Evolutionary conservation across 1,140 invertebrate genomes (phyloP), one percentile per base, ranked within the genome.

Genomic region (Notospermus geniculatus): DNA sequence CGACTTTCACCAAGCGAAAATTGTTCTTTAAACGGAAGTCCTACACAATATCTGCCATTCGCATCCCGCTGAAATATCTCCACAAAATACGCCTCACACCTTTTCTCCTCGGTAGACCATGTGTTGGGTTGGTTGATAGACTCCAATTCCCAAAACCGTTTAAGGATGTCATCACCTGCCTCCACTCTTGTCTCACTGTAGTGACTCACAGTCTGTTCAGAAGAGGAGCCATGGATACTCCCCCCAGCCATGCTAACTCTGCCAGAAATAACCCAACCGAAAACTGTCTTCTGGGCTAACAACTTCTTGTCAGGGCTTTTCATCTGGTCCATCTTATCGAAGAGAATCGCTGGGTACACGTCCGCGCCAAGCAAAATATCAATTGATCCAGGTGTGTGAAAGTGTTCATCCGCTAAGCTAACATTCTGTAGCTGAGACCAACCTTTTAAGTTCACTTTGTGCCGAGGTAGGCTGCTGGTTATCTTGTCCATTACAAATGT

Each of bases 101-200:
- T n/a, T 27, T 50, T 50, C n/a, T 50, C 46, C n/a, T 50, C 46
- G 4, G 9, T 5, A 23, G 46, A 50, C 25, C 9, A 50, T 23
- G 46, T n/a, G 25, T 19, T 27, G 4, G 5, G 4, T 7, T 4
- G n/a, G 4, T 19, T 5, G 4, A 50, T n/a, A 5, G n/a, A 7
- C 25, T 50, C 46, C 4, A 50, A 4, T 27, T 50, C 46, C 46
- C 46, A 50, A 50, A 50, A 50, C 4, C 46, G 25, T n/a, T n/a
- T 50, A 5, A 50, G n/a, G 9, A 50, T 19, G n/a, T 50, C n/a
- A 50, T 50, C 46, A 5, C 9, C 25, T 5, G n/a, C n/a, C n/a
- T n/a, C n/a, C n/a, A n/a, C n/a, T n/a, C n/a, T n/a, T n/a, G 46
- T 50, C 4, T 7, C 46, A 5, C 4, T n/a, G 4, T 7, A 27